Base-by-base conservation (phyloP, 2,797 vertebrate species). In the Gymnoscopelus braueri region DNA sequence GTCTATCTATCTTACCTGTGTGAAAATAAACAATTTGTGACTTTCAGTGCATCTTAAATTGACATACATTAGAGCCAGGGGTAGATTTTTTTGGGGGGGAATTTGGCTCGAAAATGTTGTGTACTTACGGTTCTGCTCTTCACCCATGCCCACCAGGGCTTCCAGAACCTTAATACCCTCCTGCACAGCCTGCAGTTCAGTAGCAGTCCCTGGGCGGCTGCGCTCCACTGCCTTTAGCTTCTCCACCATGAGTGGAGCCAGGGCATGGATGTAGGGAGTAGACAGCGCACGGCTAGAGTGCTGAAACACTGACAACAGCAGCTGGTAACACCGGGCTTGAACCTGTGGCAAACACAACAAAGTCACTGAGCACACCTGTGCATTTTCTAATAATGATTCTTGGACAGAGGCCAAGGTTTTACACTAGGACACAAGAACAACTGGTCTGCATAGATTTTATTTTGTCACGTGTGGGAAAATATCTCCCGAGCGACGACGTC, bases 101-200 rank as follows among this genome's bases (percentile, higher is more conserved):
- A 32, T 32, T 32, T 32, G 4, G 29, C 29, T 32, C 4, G 26
- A 32, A 9, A 39, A 39, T 39, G 39, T 39, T 9, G 48, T 32
- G 72, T 11, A 96, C 97, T 96, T 91, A 99, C 98, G 94, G 82
- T 98, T 97, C 72, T 96, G 95, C 70, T 99, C 98, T 76, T 98
- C 97, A 26, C 96, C 97, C 90, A 99, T 96, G 81, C 95, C 89
- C 72, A 99, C 97, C 78, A 99, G 77, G 3, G 94, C 96, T 92
- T 98, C 97, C 77, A 99, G 94, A 69, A 98, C 97, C 91, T 95
- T 94, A 88, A 99, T 94, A 82, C 97, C 97, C 90, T 99, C 98
- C 87, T 98, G 96, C 66, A 98, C 93, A 54, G 96, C 97, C 84
- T 97, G 90, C 76, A 99, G 95, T 87, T 99, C 96, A 2, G 93